Evolutionary conservation across 2,113 vertebrate genomes (phyloP).

Genomic region (Stomatorhinus ivindoensis): DNA sequence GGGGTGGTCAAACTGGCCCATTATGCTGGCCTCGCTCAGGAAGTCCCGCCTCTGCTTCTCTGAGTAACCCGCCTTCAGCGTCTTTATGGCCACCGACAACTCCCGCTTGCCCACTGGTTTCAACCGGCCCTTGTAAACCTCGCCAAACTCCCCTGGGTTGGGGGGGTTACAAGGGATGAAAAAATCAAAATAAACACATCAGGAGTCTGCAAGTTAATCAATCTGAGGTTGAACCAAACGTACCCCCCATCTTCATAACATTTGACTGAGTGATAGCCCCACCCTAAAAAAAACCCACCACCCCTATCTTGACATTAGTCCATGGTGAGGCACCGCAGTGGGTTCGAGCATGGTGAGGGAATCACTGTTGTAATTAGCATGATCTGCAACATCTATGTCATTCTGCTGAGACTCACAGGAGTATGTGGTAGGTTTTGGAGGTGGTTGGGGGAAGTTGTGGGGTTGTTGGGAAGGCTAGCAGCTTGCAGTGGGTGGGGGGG

Average conservation of each 20-base stretch:
- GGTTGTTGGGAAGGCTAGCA: not conserved
- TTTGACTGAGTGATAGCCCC: not conserved
- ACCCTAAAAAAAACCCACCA: not conserved
- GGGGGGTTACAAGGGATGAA: not conserved
- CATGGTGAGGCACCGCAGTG: not conserved
- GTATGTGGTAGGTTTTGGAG: not conserved
- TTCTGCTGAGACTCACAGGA: not conserved
- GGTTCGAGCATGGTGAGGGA: not conserved
- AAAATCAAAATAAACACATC: not conserved
- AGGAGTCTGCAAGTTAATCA: not conserved
- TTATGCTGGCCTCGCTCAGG: conserved; percentile 94
- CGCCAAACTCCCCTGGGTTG: conserved; percentile 93
- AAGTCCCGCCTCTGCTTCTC: conserved; percentile 96
- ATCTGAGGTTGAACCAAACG: no score
- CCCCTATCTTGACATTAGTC: not conserved
- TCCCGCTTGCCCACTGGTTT: conserved; percentile 91
- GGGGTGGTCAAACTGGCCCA: conserved; percentile 98
- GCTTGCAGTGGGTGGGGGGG: not conserved
- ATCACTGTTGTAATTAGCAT: not conserved
- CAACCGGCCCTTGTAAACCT: conserved; percentile 94
- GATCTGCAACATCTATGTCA: not conserved
- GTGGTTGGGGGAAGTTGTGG: no score
- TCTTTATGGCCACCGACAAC: conserved; percentile 96
- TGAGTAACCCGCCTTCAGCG: conserved; percentile 87
- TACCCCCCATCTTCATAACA: not conserved